A percentile compares a stretch with the other conserved stretches of the same genome.
Evolutionary conservation across 2,113 vertebrate species (phyloP).

Genomic region (Todiramphus saurophagus): DNA sequence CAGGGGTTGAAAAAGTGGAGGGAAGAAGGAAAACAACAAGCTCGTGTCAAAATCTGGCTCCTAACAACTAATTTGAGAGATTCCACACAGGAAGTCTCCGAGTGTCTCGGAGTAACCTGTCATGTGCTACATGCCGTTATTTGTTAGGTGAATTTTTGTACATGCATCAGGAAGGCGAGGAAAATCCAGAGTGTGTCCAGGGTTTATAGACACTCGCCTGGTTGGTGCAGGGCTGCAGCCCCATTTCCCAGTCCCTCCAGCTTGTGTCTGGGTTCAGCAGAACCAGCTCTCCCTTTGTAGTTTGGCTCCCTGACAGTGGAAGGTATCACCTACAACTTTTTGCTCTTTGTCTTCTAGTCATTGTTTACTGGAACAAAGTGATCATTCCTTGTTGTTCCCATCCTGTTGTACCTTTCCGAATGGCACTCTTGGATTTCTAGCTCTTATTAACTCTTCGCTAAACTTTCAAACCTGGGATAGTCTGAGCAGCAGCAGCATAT

Average conservation of each 20-base stretch:
- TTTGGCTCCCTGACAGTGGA: not conserved
- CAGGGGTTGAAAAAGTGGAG: not conserved
- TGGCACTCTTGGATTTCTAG: not conserved
- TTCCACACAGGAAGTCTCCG: not conserved
- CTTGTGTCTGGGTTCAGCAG: not conserved
- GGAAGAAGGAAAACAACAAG: not conserved
- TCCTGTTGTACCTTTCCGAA: not conserved
- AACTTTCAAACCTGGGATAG: not conserved
- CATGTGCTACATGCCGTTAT: not conserved
- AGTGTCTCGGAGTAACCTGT: not conserved
- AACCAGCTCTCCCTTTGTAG: not conserved
- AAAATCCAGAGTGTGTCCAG: not conserved
- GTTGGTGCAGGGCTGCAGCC: not conserved
- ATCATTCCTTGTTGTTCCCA: not conserved
- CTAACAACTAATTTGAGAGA: not conserved
- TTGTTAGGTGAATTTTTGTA: not conserved
- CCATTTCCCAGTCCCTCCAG: not conserved
- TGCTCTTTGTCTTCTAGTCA: conserved; percentile 13
- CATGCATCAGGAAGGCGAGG: accelerated
- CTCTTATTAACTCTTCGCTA: not conserved
- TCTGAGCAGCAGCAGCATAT: not conserved
- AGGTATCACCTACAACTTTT: not conserved
- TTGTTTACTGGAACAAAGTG: not conserved
- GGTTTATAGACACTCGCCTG: not conserved
- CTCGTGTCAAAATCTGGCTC: not conserved